phyloP scores from a whole-genome alignment of 1,140 invertebrate species.

The Drosophila willistoni region DNA sequence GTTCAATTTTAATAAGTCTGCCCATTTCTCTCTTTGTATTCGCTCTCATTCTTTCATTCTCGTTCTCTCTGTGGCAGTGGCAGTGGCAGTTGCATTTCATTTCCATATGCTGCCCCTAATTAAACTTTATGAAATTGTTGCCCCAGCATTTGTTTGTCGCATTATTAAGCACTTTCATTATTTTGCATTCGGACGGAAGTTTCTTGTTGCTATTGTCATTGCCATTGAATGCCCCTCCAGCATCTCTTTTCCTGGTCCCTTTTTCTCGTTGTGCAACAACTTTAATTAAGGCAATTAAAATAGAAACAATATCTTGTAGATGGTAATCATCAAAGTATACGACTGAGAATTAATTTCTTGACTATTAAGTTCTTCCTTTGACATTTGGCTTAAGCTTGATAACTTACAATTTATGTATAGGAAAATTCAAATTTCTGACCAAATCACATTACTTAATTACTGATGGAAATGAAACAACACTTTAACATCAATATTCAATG shows the following conservation, averaged over 20 bases:
- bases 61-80: conserved; percentile 25
- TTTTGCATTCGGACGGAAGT: conserved; percentile 14
- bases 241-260: background rate
- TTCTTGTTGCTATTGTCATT: conserved; percentile 13
- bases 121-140: conserved; percentile 47
- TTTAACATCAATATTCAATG: conserved; percentile 7
- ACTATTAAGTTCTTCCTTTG: background rate
- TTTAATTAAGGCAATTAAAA: conserved; percentile 30
- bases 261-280: conserved; percentile 6
- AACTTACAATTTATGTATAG: too few relatives aligned
- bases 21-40: background rate
- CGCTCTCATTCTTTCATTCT: background rate
- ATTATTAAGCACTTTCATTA: conserved; percentile 46
- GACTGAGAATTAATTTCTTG: conserved; percentile 2
- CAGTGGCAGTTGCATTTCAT: conserved; percentile 38
- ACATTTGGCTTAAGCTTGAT: background rate
- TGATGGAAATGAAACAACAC: background rate
- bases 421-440: too few relatives aligned
- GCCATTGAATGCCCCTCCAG: background rate
- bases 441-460: background rate
- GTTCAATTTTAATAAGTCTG: conserved; percentile 12
- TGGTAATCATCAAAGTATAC: background rate
- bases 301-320: conserved; percentile 21
- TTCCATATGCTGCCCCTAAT: conserved; percentile 64
- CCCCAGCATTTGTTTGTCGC: conserved; percentile 35